A percentile compares a stretch with the other conserved stretches of the same genome.
Evolutionary conservation across 2,797 vertebrate species (phyloP).

Genomic region (Todus mexicanus): DNA sequence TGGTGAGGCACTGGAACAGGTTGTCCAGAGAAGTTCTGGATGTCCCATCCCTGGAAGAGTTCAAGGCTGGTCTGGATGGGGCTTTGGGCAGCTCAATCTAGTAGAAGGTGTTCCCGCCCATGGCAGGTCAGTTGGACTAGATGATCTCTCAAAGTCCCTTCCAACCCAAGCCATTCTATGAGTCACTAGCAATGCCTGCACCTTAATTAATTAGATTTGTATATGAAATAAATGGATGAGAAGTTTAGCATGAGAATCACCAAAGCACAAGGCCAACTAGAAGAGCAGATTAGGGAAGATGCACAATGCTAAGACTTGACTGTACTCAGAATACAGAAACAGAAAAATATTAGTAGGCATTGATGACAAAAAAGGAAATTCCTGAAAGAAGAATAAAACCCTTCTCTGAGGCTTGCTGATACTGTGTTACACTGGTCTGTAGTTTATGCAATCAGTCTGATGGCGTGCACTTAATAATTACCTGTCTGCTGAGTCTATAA

Average conservation of each 20-base stretch:
- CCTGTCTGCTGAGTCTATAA: background rate
- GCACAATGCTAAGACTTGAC: background rate
- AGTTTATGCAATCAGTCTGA: background rate
- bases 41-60: background rate
- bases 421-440: background rate
- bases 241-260: background rate
- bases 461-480: background rate
- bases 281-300: background rate
- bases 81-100: background rate
- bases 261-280: accelerated
- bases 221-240: background rate
- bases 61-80: background rate
- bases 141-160: background rate
- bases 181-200: accelerated
- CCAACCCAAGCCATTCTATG: background rate
- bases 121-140: background rate
- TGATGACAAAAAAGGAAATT: background rate
- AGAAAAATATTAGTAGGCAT: background rate
- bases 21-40: background rate
- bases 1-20: background rate
- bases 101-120: background rate
- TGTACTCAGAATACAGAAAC: background rate
- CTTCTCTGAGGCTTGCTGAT: background rate
- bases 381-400: background rate
- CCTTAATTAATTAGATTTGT: background rate